A percentile compares a stretch with the other conserved stretches of the same genome.
Evolutionary conservation across 2,113 vertebrate species (phyloP).

Genomic region (Cygnus buccinator): DNA sequence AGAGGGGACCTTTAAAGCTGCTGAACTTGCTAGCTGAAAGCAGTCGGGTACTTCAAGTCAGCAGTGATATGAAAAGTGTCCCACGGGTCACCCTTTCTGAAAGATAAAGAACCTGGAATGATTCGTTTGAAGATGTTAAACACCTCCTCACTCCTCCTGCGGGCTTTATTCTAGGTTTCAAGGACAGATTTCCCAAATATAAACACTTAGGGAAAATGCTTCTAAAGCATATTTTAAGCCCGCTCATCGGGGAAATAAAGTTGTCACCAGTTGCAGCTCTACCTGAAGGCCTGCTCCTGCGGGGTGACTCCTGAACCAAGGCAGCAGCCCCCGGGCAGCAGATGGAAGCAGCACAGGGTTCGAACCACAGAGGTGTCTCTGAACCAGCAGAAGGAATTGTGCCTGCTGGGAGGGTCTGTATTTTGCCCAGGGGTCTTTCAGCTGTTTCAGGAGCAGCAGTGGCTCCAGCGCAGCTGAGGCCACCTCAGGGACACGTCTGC

Average conservation of each 20-base stretch:
- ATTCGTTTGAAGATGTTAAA: neutral
- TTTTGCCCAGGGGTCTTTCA: fast-evolving
- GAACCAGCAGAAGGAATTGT: fast-evolving
- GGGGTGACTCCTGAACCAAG: neutral
- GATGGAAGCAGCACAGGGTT: neutral
- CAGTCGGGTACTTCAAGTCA: neutral
- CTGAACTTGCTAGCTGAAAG: neutral
- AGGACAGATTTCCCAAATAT: constrained; percentile 23
- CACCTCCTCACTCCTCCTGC: neutral
- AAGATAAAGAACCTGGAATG: constrained; percentile 2
- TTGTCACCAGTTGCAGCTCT: neutral
- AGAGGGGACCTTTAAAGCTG: neutral
- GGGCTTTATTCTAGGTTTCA: neutral
- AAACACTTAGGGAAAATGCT: neutral
- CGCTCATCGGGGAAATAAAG: neutral
- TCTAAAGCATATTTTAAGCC: neutral
- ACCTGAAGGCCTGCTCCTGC: neutral
- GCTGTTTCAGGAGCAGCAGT: neutral
- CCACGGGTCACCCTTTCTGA: neutral
- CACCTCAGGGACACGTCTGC: fast-evolving
- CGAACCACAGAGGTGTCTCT: neutral
- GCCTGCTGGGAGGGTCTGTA: neutral
- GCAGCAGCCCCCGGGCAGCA: fast-evolving
- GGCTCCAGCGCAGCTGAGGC: neutral
- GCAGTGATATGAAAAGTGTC: neutral